phyloP scores from a whole-genome alignment of 2,888 invertebrate species.

The Ophioninae sp. region DNA sequence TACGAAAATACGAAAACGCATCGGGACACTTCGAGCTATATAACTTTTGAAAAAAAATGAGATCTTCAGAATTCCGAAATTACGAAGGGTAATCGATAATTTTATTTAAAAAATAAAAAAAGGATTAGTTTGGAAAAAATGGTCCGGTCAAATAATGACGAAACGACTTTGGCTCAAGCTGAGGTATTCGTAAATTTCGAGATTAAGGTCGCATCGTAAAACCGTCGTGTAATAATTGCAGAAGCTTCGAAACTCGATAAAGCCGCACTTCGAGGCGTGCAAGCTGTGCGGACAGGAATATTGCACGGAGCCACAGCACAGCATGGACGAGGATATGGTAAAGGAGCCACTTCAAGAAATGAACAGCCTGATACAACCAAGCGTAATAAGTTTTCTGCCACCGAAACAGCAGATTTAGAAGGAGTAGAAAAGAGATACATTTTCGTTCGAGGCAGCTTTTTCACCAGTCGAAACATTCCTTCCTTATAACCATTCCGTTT shows the following conservation, averaged over 20 bases:
- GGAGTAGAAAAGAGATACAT: neutral
- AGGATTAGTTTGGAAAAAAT: no score
- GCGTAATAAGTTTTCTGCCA: slow-evolving; percentile 66
- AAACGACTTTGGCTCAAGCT: neutral
- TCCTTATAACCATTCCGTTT: slow-evolving; percentile 39
- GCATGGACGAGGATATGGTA: slow-evolving; percentile 82
- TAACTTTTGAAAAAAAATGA: no score
- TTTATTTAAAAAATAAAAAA: no score
- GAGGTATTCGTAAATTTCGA: neutral
- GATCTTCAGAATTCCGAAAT: no score
- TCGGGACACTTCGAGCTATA: no score
- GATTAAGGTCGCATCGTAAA: neutral
- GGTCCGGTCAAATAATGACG: neutral
- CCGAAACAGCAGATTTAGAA: slow-evolving; percentile 61
- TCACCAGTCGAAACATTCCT: neutral
- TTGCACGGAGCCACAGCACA: slow-evolving; percentile 82
- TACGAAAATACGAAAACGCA: no score
- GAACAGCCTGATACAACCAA: slow-evolving; percentile 75
- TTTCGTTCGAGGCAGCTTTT: slow-evolving; percentile 29
- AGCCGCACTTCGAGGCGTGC: slow-evolving; percentile 89
- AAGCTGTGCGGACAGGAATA: slow-evolving; percentile 89
- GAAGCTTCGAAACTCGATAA: slow-evolving; percentile 90
- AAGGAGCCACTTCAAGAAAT: slow-evolving; percentile 82
- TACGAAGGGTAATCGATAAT: no score
- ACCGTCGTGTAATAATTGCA: slow-evolving; percentile 82